phyloP scores from a whole-genome alignment of 2,888 invertebrate genomes.

The Lutraria lutraria region DNA sequence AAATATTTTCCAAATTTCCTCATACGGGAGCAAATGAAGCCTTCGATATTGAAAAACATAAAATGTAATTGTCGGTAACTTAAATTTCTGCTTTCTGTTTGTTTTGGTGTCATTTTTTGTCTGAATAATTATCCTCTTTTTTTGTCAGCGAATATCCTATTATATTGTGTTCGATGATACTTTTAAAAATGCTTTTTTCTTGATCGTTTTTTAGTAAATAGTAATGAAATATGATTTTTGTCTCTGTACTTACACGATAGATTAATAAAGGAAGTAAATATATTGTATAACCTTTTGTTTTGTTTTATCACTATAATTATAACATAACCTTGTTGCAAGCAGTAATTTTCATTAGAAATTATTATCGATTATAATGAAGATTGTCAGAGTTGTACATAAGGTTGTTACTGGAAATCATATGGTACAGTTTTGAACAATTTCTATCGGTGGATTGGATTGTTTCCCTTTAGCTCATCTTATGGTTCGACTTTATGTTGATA shows the following conservation, averaged over 20 bases:
- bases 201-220: not conserved
- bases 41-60: not conserved
- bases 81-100: conserved; percentile 1
- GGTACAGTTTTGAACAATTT: too few species aligned
- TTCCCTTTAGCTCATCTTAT: too few species aligned
- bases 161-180: not conserved
- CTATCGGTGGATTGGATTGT: too few species aligned
- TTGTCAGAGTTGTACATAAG: too few species aligned
- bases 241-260: not conserved
- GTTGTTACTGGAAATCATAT: too few species aligned
- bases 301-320: too few species aligned
- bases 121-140: not conserved
- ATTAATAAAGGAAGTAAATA: too few species aligned
- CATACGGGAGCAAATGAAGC: not conserved
- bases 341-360: too few species aligned
- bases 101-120: not conserved
- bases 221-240: not conserved
- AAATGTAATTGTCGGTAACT: not conserved
- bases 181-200: not conserved
- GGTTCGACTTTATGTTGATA: too few species aligned
- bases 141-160: not conserved
- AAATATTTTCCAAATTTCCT: not conserved
- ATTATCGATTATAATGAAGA: too few species aligned
- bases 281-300: not conserved
- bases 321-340: too few species aligned